Evolutionary conservation across 2,113 vertebrate species (phyloP).

Genomic region (Puffinus mauretanicus): DNA sequence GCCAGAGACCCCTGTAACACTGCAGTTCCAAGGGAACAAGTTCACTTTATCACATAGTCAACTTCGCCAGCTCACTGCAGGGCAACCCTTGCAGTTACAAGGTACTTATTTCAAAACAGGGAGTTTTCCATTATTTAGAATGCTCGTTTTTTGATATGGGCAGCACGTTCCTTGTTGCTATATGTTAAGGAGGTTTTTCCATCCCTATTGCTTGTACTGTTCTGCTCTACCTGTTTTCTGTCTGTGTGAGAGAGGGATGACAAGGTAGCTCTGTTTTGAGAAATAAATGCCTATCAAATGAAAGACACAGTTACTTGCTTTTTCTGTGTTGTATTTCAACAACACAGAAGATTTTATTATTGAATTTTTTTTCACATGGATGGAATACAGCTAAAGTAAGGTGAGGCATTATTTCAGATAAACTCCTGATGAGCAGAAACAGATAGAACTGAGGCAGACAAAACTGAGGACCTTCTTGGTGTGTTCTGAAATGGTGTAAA

Average conservation of each 20-base stretch:
- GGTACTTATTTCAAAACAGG: conserved; percentile 68
- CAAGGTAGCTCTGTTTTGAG: neutral
- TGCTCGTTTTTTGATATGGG: conserved; percentile 37
- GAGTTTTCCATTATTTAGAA: neutral
- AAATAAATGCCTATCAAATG: neutral
- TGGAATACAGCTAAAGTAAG: neutral
- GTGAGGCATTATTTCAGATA: neutral
- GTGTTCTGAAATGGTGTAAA: neutral
- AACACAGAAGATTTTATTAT: neutral
- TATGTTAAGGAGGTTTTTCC: neutral
- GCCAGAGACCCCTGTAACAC: conserved; percentile 88
- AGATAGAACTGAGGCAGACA: neutral
- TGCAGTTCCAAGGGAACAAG: conserved; percentile 94
- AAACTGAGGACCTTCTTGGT: neutral
- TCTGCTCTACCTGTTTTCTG: neutral
- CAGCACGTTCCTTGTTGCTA: accelerated
- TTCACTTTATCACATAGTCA: conserved; percentile 91
- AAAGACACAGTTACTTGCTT: neutral
- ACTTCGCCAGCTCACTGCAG: conserved; percentile 90
- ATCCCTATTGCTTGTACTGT: neutral
- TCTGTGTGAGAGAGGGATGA: neutral
- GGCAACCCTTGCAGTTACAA: conserved; percentile 91
- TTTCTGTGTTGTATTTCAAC: neutral
- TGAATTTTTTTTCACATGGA: neutral
- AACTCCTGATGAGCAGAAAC: neutral